Evolutionary conservation across 2,113 vertebrate species (phyloP), one percentile per base, ranked within the genome.

Genomic region (Proterorhinus semilunaris): DNA sequence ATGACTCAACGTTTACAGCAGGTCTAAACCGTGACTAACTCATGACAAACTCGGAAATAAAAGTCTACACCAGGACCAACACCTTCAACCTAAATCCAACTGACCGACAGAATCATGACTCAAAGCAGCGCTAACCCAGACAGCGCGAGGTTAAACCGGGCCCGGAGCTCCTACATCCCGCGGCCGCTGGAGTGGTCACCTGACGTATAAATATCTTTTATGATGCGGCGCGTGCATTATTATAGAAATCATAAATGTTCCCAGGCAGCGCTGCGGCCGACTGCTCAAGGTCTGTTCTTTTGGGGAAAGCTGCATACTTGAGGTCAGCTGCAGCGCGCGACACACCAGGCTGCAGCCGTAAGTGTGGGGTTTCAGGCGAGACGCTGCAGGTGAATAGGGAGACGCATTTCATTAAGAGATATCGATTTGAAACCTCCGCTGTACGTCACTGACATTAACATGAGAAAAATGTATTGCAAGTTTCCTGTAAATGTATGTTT

Each of bases 301-400:
- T 59, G 43, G 42, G 36, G 57, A 59, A 59, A 27, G 42, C 57
- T 43, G 43, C 42, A 74, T 46, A 54, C 10, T 27, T 57, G n/a
- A 59, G 43, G 8, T 17, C 52, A 68, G 43, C 52, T n/a, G 27
- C 10, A 54, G 36, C 13, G 3, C 49, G 21, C 43, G 58, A n/a
- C 43, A 47, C 10, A 76, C 45, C 52, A 50, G 57, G 42, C 27
- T 42, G 57, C 57, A 74, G 12, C 16, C 63, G 49, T 88, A 83
- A 83, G 77, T 89, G 71, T 83, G 70, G 66, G 83, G 85, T 80
- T 87, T 80, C 80, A 84, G 76, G 27, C 27, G 27, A 36, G 27
- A 5, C 4, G 4, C 27, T 36, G 27, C 3, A 36, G 27, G 27
- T 36, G 27, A 36, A 36, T 36, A 36, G 27, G 27, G 27, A 36